Evolutionary conservation across 2,797 vertebrate genomes (phyloP).

Genomic region (Pseudochromis fuscus): DNA sequence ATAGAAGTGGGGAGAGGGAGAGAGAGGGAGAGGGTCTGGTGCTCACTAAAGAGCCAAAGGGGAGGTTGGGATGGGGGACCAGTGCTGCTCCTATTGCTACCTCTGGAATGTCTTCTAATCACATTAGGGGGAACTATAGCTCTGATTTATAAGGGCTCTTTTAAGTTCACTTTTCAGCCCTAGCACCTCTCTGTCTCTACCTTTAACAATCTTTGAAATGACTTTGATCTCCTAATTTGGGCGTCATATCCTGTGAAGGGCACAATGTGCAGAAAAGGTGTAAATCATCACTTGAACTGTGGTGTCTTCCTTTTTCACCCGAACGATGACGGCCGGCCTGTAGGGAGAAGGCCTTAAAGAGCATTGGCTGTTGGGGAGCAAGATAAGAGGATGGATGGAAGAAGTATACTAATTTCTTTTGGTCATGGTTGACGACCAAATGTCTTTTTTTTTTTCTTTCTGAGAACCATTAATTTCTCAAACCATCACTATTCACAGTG

Average conservation of each 20-base stretch:
- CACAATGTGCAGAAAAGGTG: conserved; percentile 66
- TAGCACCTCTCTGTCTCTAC: conserved; percentile 67
- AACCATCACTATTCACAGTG: conserved; percentile 16
- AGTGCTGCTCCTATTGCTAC: conserved; percentile 63
- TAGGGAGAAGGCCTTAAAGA: conserved; percentile 31
- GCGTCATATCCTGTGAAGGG: conserved; percentile 74
- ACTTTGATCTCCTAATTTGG: conserved; percentile 81
- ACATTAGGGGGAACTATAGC: conserved; percentile 78
- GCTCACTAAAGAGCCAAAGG: conserved; percentile 75
- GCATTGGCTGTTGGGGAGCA: conserved; percentile 15
- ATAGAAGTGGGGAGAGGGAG: conserved; percentile 51
- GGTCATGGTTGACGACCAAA: conserved; percentile 34
- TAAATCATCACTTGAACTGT: conserved; percentile 69
- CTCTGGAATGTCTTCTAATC: conserved; percentile 78
- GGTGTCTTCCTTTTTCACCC: conserved; percentile 47
- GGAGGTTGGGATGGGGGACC: conserved; percentile 70
- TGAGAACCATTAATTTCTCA: conserved; percentile 25
- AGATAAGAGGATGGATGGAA: conserved; percentile 36
- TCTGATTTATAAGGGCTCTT: conserved; percentile 81
- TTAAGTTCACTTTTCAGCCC: conserved; percentile 77
- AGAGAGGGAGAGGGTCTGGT: conserved; percentile 55
- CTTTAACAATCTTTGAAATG: conserved; percentile 77
- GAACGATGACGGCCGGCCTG: conserved; percentile 44
- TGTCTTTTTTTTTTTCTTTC: conserved; percentile 54
- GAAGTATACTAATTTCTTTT: conserved; percentile 37